Evolutionary conservation across 2,113 vertebrate genomes (phyloP).

Genomic region (Dicrurus megarhynchus): DNA sequence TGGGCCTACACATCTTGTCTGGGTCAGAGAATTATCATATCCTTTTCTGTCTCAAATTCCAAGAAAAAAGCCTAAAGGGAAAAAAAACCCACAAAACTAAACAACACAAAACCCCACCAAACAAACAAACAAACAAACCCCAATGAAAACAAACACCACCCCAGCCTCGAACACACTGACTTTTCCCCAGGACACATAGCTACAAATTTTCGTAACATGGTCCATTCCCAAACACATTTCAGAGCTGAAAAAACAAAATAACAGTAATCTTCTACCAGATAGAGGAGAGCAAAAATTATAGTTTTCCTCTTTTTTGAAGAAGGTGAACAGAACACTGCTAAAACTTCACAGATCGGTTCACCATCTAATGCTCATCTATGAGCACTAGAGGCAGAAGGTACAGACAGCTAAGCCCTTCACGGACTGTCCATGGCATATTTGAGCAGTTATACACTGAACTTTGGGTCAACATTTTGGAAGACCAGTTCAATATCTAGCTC

Average conservation of each 20-base stretch:
- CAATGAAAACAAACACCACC: background rate
- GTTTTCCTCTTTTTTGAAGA: background rate
- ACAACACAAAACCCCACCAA: background rate
- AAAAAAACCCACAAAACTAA: background rate
- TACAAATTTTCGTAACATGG: background rate
- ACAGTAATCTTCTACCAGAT: background rate
- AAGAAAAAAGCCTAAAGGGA: background rate
- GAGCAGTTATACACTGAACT: background rate
- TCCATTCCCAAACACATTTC: background rate
- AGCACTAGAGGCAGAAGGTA: background rate
- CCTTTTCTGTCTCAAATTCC: background rate
- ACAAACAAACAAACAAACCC: background rate
- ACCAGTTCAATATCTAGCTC: background rate
- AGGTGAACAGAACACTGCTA: background rate
- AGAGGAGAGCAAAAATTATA: background rate
- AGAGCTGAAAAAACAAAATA: background rate
- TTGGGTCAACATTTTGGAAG: background rate
- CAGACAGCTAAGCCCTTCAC: background rate
- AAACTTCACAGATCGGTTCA: background rate
- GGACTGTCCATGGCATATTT: background rate
- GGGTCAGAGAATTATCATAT: background rate
- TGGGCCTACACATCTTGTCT: background rate
- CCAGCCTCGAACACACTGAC: rapidly evolving
- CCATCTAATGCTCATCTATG: background rate
- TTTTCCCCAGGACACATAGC: background rate